Evolutionary conservation across 2,113 vertebrate genomes (phyloP).

Genomic region (Pteropus alecto): DNA sequence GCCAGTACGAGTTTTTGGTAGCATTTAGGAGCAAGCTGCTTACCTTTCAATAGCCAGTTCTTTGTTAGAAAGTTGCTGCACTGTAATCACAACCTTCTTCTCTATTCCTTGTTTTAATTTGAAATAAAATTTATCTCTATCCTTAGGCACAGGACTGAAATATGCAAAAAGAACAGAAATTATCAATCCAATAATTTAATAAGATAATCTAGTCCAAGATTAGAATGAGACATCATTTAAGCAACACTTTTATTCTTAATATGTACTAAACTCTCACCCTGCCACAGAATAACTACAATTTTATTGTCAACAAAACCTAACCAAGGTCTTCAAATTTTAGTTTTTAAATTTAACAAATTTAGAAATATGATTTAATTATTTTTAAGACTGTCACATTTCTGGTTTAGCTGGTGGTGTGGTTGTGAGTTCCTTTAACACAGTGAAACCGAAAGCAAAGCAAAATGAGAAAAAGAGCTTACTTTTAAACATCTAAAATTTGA

Average conservation of each 20-base stretch:
- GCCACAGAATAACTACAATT: neutral
- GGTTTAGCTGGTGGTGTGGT: neutral
- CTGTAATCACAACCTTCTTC: constrained; percentile 95
- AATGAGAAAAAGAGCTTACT: neutral
- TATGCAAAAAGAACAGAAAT: constrained; percentile 47
- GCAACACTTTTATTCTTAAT: constrained; percentile 21
- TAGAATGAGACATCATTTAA: neutral
- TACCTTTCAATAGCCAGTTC: constrained; percentile 97
- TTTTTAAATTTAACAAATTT: constrained; percentile 40
- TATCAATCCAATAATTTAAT: constrained; percentile 22
- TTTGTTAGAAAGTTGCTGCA: constrained; percentile 96
- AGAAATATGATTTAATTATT: neutral
- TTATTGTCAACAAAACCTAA: neutral
- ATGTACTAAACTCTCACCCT: neutral
- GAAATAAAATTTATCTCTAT: constrained; percentile 97
- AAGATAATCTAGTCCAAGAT: neutral
- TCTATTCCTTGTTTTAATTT: constrained; percentile 96
- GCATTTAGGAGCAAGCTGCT: constrained; percentile 47
- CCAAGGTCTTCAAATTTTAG: neutral
- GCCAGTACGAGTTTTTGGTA: neutral
- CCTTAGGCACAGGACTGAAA: constrained; percentile 95
- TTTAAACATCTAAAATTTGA: neutral
- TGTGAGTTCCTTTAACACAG: neutral
- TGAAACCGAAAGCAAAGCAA: neutral
- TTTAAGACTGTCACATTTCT: neutral